Evolutionary conservation across 2,113 vertebrate species (phyloP), one percentile per base, ranked within the genome.

Genomic region (Callorhinus ursinus): DNA sequence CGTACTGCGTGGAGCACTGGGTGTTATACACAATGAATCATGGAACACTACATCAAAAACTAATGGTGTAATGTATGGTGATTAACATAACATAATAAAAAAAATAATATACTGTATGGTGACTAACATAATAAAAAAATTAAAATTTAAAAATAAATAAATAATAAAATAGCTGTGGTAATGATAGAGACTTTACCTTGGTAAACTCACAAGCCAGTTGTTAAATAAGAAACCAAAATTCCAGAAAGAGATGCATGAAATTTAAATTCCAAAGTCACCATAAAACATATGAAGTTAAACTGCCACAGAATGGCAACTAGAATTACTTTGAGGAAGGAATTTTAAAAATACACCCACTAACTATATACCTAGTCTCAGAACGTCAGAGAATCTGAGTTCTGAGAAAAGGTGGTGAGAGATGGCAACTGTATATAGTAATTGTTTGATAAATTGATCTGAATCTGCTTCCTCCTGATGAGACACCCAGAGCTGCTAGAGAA

Each of bases 191-290:
- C 22, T 92, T 84, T 82, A 81, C 26, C 63, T 94, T 86, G 72
- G 77, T 86, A 90, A 96, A 80, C 24, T 79, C 67, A 82, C 7
- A 93, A 88, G 59, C 24, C 42, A 80, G 51, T 81, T 22, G 21
- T 42, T 93, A 96, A 81, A 93, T 57, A 88, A 82, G 57, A 88
- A 80, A 46, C 49, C 53, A 93, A 93, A 94, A 61, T 51, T 79
- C 46, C 72, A 93, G n/a, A 83, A 67, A 88, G 77, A 19, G 15
- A 51, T 31, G 67, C 31, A 96, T 22, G 96, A 92, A 59, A 71
- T 80, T 74, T 86, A 67, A 71, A 95, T 96, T 74, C n/a, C 71
- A 74, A 86, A 92, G 33, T 21, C 15, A 67, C 9, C 46, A 67
- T 88, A 84, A 95, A 97, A 94, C 24, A 93, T 55, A 65, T 10